Base-by-base conservation (phyloP, 2,113 vertebrate genomes). In the Damaliscus lunatus region DNA sequence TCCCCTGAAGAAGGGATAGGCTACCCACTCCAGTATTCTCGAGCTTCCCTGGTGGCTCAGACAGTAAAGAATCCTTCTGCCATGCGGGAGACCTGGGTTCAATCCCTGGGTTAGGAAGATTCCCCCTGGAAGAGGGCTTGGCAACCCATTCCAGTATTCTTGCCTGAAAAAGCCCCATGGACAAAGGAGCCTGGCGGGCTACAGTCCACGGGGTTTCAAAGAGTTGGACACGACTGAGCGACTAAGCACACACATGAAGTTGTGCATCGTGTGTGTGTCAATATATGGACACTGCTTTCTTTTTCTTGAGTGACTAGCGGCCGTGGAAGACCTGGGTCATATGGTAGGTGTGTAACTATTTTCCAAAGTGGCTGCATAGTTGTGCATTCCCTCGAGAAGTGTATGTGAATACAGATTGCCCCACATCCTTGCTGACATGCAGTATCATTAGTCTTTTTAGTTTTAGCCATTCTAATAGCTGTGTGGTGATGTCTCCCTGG, bases 201-300 rank as follows among this genome's bases (percentile, higher is more conserved):
- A 6, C 5, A 12, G 67, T 40, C n/a, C 67, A 71, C 1, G 5
- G 67, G 67, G 19, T 21, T 23, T 23, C 19, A 71, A 40, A 71
- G 67, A 40, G 19, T 40, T 3, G 0, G 9, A 23, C 67, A 23
- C 0, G 5, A 40, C 67, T 71, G 10, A 71, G 67, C 0, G 3
- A 71, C n/a, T 23, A 11, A 71, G 10, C n/a, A 71, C 67, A 40
- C n/a, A 12, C n/a, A 23, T 19, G 1, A 23, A 23, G n/a, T 6
- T 62, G 25, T 62, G 57, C 29, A 21, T 52, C 55, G 5, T 29
- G 17, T 27, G 13, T 3, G 27, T 13, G 29, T 74, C 36, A 50
- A n/a, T 59, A 0, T 19, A 25, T 7, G n/a, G 86, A 90, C 25
- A 10, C 9, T 5, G 3, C 27, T 55, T 40, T 91, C 67, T 94